Evolutionary conservation across 2,797 vertebrate species (phyloP), one percentile per base, ranked within the genome.

Genomic region (Lateolabrax maculatus): DNA sequence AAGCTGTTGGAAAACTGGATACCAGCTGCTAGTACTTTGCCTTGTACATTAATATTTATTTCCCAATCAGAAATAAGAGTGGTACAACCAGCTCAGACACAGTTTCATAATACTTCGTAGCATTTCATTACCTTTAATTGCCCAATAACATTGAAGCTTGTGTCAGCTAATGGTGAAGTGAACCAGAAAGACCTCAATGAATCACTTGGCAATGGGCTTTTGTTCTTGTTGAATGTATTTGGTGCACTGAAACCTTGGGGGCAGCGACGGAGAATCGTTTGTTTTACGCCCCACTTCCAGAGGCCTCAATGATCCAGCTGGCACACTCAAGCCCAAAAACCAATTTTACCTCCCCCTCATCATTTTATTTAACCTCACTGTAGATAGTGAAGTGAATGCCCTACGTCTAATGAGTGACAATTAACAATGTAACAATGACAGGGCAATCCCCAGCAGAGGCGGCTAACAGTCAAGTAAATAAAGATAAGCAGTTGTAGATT

Each of bases 81-180:
- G 84, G 79, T 70, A 16, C 81, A 52, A 55, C 39, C 73, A 39
- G 77, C 77, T 71, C 34, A 34, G 77, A 60, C 58, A 62, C 65
- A 41, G 83, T 89, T 93, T 87, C 81, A 77, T 85, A 91, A 89
- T 49, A 81, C 85, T 83, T 64, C 9, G 67, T 53, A 81, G 86
- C 86, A 81, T 89, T 90, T 92, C 84, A 91, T 93, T 87, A 89
- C 82, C 81, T 90, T 86, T 92, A 94, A 93, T 92, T 92, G 85
- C 71, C 85, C 88, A 91, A 89, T 92, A 93, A 91, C 91, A 86
- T 81, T 90, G 83, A 90, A 83, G 87, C 85, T 88, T 87, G 91
- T 91, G 90, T 92, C 87, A 90, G 89, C 86, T 81, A 89, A 92
- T 86, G 87, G 90, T 80, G 87, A 92, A 89, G 72, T 89, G 89